Evolutionary conservation across 2,888 invertebrate genomes (phyloP), one percentile per base, ranked within the genome.

Genomic region (Leistus spinibarbis): DNA sequence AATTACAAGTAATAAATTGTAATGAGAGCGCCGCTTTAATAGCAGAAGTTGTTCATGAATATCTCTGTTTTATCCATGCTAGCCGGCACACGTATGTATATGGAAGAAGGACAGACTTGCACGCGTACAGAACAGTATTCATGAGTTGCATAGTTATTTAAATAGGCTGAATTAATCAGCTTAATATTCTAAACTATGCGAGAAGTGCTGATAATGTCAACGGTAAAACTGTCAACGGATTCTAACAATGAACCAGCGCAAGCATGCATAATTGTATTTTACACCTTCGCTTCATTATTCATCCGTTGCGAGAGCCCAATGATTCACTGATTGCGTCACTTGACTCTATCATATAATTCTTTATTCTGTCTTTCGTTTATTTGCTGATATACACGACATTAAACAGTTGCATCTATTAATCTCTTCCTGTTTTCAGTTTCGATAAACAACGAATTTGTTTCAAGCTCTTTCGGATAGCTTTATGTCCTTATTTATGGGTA

Each of bases 111-210:
- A 40, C 10, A 40, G 40, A 40, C 13, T 40, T 40, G 3, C 40
- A 40, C 4, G 40, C 40, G 40, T 40, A 40, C 40, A 64, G 24
- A n/a, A 64, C 64, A 64, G 23, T 72, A 72, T 66, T 66, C 72
- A 72, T 66, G 66, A 66, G 54, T 65, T 54, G 65, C 56, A 66
- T 72, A 66, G 72, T 72, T 72, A 72, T 72, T 72, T 72, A 72
- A 72, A 72, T 72, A 72, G 66, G 27, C 57, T 65, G 72, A 72
- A 72, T 72, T 72, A 72, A 72, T 72, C 72, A 72, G 57, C 24
- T 56, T 57, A 64, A 65, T 65, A 72, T 65, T 56, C 40, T 40
- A 40, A 65, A 72, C 72, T 65, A 53, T 72, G 72, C 56, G 57
- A 72, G 72, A 72, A 54, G 24, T 60, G 22, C 63, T 54, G 71